Percentiles rank a stretch among this genome's conserved stretches.
These are phyloP conservation scores for Bombus pyrosoma DNA, from an alignment of 1,140 invertebrate genomes.

Conservation along the genomic window DNA sequence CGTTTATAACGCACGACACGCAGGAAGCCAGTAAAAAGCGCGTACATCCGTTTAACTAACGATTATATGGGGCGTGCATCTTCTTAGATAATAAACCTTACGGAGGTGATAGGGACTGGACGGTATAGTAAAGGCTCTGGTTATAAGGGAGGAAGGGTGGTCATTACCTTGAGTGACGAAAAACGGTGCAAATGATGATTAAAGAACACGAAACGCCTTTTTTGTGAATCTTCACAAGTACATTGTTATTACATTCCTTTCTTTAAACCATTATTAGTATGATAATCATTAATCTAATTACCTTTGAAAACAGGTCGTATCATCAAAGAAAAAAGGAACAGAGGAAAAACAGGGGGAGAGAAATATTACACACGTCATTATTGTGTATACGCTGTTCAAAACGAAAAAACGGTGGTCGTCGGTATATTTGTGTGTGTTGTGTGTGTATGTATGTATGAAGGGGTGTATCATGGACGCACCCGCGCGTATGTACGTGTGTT, in stretches of 20 bases:
- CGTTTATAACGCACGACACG: conserved; percentile 66
- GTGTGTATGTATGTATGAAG: not conserved
- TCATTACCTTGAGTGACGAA: conserved; percentile 26
- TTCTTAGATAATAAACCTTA: conserved; percentile 11
- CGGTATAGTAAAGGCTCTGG: not conserved
- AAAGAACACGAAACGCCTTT: conserved; percentile 71
- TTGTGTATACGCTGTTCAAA: conserved; percentile 53
- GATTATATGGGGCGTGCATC: not conserved
- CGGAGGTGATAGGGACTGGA: not conserved
- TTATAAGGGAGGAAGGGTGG: conserved; percentile 15
- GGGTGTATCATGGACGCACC: not conserved
- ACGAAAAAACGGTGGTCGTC: conserved; percentile 56
- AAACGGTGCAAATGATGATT: conserved; percentile 53
- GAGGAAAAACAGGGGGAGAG: conserved; percentile 45
- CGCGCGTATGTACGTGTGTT: not conserved
- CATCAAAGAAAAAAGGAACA: conserved; percentile 53
- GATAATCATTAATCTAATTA: conserved; percentile 67
- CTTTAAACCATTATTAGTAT: conserved; percentile 66
- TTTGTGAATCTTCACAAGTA: conserved; percentile 75
- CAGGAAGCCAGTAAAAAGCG: conserved; percentile 74
- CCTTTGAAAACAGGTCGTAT: conserved; percentile 74
- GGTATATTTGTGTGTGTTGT: not conserved
- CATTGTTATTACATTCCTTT: conserved; percentile 72
- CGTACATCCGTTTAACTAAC: conserved; percentile 60
- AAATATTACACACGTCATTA: conserved; percentile 42